Evolutionary conservation across 2,113 vertebrate species (phyloP).

Genomic region (Numenius arquata): DNA sequence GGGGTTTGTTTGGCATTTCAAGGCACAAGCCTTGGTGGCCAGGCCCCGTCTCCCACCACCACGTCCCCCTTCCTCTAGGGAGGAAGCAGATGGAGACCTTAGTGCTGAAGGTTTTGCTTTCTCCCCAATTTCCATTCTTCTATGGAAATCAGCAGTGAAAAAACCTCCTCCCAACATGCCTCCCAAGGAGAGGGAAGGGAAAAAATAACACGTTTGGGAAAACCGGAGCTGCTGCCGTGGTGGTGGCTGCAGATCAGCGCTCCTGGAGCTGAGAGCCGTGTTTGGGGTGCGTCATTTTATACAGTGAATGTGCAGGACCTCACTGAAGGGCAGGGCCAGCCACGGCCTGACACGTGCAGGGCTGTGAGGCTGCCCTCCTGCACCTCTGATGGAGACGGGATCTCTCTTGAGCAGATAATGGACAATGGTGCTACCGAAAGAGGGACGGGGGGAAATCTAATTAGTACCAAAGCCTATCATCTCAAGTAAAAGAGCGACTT

Average conservation of each 20-base stretch:
- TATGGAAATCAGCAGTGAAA: neutral
- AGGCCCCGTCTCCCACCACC: neutral
- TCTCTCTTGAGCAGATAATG: neutral
- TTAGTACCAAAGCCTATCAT: neutral
- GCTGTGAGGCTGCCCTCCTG: neutral
- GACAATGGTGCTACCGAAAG: neutral
- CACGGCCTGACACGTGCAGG: fast-evolving
- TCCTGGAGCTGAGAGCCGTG: neutral
- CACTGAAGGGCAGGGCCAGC: neutral
- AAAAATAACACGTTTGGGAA: neutral
- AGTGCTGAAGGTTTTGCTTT: neutral
- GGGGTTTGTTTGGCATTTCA: neutral
- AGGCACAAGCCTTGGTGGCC: neutral
- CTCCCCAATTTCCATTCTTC: neutral
- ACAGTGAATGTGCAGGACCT: fast-evolving
- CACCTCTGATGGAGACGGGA: neutral
- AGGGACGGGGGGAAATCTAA: neutral
- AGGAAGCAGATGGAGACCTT: neutral
- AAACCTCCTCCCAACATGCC: neutral
- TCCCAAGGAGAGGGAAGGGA: neutral
- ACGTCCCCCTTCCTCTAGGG: neutral
- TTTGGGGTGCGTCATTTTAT: too few relatives aligned
- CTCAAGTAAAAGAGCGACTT: neutral
- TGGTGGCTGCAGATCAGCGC: neutral
- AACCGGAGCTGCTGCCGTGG: neutral